These are phyloP conservation scores for Neuroscelio doddi DNA, from an alignment of 2,888 invertebrate species.

Conservation along the genomic window DNA sequence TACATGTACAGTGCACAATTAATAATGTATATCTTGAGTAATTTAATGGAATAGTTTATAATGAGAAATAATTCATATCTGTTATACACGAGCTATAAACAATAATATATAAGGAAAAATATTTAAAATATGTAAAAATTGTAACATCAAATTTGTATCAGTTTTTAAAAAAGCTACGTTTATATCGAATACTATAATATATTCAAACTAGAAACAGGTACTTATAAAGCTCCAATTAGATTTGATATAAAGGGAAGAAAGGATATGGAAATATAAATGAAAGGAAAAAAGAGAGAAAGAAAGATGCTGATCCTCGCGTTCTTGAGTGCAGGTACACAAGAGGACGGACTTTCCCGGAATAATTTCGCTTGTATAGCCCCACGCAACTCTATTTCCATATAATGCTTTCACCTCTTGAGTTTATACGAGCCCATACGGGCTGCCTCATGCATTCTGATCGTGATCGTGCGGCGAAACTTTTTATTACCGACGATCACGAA, in stretches of 20 bases:
- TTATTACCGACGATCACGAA: constrained; percentile 66
- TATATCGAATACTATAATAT: neutral
- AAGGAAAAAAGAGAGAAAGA: neutral
- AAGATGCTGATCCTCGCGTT: constrained; percentile 1
- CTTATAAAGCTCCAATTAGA: neutral
- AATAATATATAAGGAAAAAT: no score
- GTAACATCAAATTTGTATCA: no score
- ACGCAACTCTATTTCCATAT: constrained; percentile 44
- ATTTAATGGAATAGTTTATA: no score
- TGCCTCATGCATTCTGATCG: constrained; percentile 62
- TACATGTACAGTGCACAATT: no score
- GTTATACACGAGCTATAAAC: no score
- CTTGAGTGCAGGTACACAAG: constrained; percentile 26
- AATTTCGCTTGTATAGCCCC: constrained; percentile 35
- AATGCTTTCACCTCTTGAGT: constrained; percentile 38
- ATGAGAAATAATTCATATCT: no score
- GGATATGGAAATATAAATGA: neutral
- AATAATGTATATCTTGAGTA: no score
- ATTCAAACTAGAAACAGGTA: neutral
- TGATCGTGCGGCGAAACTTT: constrained; percentile 56
- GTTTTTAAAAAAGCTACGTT: neutral
- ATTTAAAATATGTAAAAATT: no score
- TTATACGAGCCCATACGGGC: constrained; percentile 49
- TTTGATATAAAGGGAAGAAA: neutral
- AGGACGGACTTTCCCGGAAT: constrained; percentile 31